Conservation (phyloP, 37 sponge, comb jelly and placozoan genomes). For the Spongilla lacustris region DNA sequence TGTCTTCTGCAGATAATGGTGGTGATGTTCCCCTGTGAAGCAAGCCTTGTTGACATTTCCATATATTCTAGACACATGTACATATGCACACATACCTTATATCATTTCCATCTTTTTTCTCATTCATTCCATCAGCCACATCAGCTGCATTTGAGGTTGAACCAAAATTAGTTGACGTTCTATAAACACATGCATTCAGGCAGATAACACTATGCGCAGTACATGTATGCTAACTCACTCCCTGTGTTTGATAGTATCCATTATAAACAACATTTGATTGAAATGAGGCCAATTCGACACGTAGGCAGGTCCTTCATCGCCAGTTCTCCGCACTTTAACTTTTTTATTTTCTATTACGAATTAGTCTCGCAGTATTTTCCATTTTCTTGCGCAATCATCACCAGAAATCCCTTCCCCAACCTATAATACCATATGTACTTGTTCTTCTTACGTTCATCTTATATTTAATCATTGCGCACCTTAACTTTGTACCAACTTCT, state of each 20-base stretch:
- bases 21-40: too few relatives aligned
- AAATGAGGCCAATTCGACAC: conserved; percentile 12
- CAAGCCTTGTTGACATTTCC: too few relatives aligned
- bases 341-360: conserved; percentile 14
- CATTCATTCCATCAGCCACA: too few relatives aligned
- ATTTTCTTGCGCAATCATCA: neutral
- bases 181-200: too few relatives aligned
- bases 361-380: neutral
- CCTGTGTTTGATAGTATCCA: conserved; percentile 5
- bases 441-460: neutral
- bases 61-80: too few relatives aligned
- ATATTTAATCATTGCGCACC: neutral
- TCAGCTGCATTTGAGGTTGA: too few relatives aligned
- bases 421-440: neutral
- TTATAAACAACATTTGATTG: conserved; percentile 3
- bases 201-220: neutral
- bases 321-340: neutral
- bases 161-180: too few relatives aligned
- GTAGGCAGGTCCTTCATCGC: conserved; percentile 8
- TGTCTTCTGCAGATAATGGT: too few relatives aligned
- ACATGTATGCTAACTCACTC: neutral
- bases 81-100: too few relatives aligned
- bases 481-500: conserved; percentile 17
- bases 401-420: neutral
- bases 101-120: too few relatives aligned